Base-by-base conservation (phyloP, 1,140 invertebrate species). In the Penaeus japonicus region DNA sequence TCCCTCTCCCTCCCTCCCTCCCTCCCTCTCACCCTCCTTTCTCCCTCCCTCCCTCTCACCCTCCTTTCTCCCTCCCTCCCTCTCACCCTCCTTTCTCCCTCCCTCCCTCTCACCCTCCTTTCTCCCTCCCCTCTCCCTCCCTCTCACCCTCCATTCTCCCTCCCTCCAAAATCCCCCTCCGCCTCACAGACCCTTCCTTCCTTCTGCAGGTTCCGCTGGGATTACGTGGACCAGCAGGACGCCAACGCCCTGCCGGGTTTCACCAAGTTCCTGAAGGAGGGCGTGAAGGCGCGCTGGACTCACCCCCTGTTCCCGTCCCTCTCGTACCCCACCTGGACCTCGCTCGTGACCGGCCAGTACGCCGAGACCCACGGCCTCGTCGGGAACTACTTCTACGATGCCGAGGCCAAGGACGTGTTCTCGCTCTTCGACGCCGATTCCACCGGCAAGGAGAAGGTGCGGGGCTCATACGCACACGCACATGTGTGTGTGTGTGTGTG, bases 321-420 rank as follows among this genome's bases (percentile, higher is more conserved):
- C 22, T 92, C 91, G 47, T 92, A 92, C 88, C 92, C 92, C 5
- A 89, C 89, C 35, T 92, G 92, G 92, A 92, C 91, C 57, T 70
- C 82, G 15, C 77, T 89, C 0, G 57, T 65, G 24, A 90, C 84
- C 12, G 89, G 92, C 53, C 87, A 91, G 39, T 91, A 90, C 86
- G 90, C 91, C 20, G 91, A 92, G 80, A 86, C 80, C 79, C 90
- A 90, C 73, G 84, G 70, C 32, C 54, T 90, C 75, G 90, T 90
- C 20, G 90, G 91, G 2, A 94, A 94, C 85, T 92, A 91, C 86
- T 93, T 94, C 92, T 93, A 93, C 89, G 92, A 93, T 89, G 79
- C 91, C 17, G 84, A 88, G 20, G 73, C 78, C 24, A 85, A 91
- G 47, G 90, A 92, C 27, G 79, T 90, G 0, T 90, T 90, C 55